Evolutionary conservation across 2,888 invertebrate species (phyloP), one percentile per base, ranked within the genome.

Genomic region (Glomeris marginata): DNA sequence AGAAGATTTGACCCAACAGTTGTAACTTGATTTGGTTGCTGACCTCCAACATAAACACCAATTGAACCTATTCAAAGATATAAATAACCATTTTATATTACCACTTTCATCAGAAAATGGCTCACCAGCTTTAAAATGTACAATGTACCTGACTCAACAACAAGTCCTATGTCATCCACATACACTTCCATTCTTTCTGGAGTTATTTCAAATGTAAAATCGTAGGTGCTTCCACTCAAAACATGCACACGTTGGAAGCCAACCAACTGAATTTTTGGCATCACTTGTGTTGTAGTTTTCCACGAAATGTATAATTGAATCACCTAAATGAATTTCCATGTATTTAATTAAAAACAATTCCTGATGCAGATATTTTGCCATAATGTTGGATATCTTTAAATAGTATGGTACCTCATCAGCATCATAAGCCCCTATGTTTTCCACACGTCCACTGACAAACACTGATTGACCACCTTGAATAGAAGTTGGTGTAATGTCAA

Each of bases 281-380:
- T 52, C 6, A 20, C 28, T 43, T 49, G 49, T n/a, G 45, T 21
- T 18, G 45, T 28, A 43, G 43, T 41, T 18, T 13, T 33, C 52
- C 52, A 52, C 6, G 48, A 50, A 45, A 52, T 52, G 18, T 52
- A 52, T 16, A 48, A 40, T 41, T 52, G 52, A 15, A 52, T 48
- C 5, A 52, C 52, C 52, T 52, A 34, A n/a, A n/a, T n/a, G n/a
- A n/a, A n/a, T n/a, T n/a, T n/a, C n/a, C n/a, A n/a, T n/a, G n/a
- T n/a, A n/a, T n/a, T n/a, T n/a, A n/a, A n/a, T n/a, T n/a, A n/a
- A n/a, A n/a, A n/a, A n/a, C n/a, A n/a, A n/a, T n/a, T n/a, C n/a
- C n/a, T n/a, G n/a, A n/a, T n/a, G 5, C 18, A 5, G 8, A 4
- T 38, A 38, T 5, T 10, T 38, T 5, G 35, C 16, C 11, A 41